phyloP scores from a whole-genome alignment of 2,113 vertebrate species.

The Tonatia bakeri region DNA sequence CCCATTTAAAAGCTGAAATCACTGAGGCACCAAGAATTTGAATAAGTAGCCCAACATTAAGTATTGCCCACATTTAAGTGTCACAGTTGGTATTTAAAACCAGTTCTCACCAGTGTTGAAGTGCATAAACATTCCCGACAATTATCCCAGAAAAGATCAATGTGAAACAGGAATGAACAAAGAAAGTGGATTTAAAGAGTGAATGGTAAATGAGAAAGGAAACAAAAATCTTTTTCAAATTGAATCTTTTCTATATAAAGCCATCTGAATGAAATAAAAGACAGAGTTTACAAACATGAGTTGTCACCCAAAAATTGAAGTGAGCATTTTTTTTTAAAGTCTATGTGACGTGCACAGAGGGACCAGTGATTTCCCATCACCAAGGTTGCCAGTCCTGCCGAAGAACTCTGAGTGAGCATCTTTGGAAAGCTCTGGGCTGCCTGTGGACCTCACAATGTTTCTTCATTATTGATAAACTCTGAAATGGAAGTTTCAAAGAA shows the following conservation, averaged over 20 bases:
- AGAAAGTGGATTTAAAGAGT: background rate
- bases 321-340: background rate
- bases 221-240: background rate
- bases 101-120: background rate
- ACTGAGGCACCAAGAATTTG: background rate
- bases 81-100: background rate
- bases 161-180: background rate
- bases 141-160: background rate
- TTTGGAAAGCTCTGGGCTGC: background rate
- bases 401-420: background rate
- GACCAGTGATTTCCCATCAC: background rate
- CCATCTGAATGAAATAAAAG: background rate
- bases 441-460: background rate
- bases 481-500: background rate
- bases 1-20: background rate
- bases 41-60: background rate
- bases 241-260: background rate
- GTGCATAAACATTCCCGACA: background rate
- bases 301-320: background rate
- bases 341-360: background rate
- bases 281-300: background rate
- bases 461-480: background rate
- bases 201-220: background rate
- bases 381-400: rapidly evolving
- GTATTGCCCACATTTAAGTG: background rate